Percentiles rank a stretch among this genome's conserved stretches.
These are phyloP conservation scores for Neomonachus schauinslandi DNA, from an alignment of 2,113 vertebrate species.

Conservation along the genomic window DNA sequence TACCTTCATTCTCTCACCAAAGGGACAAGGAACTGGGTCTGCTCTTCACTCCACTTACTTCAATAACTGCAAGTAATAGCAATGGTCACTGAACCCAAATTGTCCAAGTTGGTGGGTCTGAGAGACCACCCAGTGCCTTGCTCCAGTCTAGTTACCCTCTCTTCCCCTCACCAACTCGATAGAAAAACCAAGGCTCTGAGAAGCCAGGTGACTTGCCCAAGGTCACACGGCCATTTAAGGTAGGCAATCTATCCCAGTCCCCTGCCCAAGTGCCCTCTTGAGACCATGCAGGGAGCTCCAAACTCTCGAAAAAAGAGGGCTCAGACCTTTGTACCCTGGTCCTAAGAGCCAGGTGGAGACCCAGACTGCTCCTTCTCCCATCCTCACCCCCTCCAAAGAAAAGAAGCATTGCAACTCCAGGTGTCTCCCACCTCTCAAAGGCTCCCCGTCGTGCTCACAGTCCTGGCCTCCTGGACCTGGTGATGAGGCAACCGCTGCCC, in stretches of 20 bases:
- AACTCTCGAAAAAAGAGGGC: not conserved
- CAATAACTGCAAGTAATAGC: not conserved
- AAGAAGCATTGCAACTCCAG: not conserved
- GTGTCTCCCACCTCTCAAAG: slow-evolving; percentile 42
- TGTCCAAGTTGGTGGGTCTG: too few relatives aligned
- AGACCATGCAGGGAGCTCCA: not conserved
- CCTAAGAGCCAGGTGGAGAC: not conserved
- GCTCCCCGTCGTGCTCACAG: not conserved
- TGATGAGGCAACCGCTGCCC: not conserved
- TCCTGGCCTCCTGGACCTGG: not conserved
- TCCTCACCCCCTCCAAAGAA: not conserved
- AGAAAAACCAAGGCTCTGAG: not conserved
- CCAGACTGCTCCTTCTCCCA: not conserved
- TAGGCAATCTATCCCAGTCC: not conserved
- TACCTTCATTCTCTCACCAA: not conserved
- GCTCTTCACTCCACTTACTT: not conserved
- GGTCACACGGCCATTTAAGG: not conserved
- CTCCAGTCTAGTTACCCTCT: not conserved
- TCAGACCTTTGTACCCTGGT: not conserved
- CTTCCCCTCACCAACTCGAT: not conserved
- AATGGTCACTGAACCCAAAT: fast-evolving
- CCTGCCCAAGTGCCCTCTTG: not conserved
- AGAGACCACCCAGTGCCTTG: not conserved
- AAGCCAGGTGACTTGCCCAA: not conserved
- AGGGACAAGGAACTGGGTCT: not conserved